Evolutionary conservation across 2,797 vertebrate genomes (phyloP).

Genomic region (Xiphophorus birchmanni): DNA sequence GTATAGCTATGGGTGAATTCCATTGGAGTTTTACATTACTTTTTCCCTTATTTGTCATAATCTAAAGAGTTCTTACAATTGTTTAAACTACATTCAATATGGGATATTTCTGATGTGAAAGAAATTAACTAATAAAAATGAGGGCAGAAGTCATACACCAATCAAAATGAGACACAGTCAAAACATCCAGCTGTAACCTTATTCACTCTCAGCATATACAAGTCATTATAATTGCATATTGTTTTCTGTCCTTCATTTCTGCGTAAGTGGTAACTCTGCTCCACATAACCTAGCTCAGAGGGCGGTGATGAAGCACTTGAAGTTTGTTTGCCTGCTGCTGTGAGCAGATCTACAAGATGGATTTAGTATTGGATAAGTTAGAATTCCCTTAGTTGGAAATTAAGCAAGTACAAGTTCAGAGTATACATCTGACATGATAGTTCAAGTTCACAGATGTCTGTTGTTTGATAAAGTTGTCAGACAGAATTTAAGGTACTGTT

Average conservation of each 20-base stretch:
- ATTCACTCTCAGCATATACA: neutral
- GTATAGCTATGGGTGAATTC: neutral
- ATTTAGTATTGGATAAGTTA: neutral
- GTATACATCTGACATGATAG: neutral
- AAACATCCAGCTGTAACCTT: neutral
- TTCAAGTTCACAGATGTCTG: neutral
- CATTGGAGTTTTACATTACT: neutral
- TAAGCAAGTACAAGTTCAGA: neutral
- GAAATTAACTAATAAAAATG: neutral
- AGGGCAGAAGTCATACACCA: neutral
- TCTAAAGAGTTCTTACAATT: neutral
- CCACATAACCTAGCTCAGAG: neutral
- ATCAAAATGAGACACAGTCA: neutral
- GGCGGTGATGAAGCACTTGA: neutral
- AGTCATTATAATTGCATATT: neutral
- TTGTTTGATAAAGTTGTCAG: neutral
- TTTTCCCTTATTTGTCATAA: neutral
- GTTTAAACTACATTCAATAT: neutral
- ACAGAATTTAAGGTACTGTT: neutral
- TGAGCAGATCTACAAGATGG: neutral
- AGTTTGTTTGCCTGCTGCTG: neutral
- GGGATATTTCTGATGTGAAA: neutral
- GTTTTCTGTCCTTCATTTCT: neutral
- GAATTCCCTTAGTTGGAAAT: neutral
- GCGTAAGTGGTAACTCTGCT: neutral